Percentiles rank a stretch among this genome's conserved stretches.
Evolutionary conservation across 2,797 vertebrate species (phyloP).

Genomic region (Malacoctenus gilli): DNA sequence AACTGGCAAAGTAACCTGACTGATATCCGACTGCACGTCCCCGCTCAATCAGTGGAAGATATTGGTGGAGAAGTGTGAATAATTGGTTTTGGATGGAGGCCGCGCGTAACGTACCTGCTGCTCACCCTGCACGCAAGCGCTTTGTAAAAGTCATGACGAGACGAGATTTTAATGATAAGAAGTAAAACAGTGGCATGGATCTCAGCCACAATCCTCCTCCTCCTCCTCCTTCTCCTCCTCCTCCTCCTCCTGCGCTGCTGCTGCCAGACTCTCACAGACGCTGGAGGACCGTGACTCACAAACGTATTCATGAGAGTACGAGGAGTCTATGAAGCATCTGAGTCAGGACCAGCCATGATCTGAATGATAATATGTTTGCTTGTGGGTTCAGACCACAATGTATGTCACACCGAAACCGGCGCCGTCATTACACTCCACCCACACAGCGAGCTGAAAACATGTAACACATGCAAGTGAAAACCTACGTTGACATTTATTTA

Average conservation of each 20-base stretch:
- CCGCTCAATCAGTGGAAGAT: constrained; percentile 32
- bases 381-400: background rate
- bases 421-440: background rate
- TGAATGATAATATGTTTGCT: background rate
- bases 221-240: constrained; percentile 5
- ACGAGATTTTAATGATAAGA: constrained; percentile 10
- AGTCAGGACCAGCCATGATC: background rate
- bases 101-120: background rate
- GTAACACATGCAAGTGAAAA: background rate
- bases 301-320: background rate
- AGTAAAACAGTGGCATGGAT: constrained; percentile 14
- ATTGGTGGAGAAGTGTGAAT: constrained; percentile 1
- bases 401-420: background rate
- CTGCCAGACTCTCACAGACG: constrained; percentile 11
- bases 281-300: constrained; percentile 61
- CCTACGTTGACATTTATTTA: constrained; percentile 12
- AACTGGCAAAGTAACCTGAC: background rate
- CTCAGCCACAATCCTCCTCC: constrained; percentile 38
- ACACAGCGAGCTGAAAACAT: background rate
- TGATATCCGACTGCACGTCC: background rate
- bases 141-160: constrained; percentile 34
- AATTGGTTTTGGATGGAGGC: constrained; percentile 7
- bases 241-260: constrained; percentile 9
- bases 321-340: background rate
- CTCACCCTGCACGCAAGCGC: constrained; percentile 28